Evolutionary conservation across 2,888 invertebrate species (phyloP).

Genomic region (Caenorhabditis auriculariae): DNA sequence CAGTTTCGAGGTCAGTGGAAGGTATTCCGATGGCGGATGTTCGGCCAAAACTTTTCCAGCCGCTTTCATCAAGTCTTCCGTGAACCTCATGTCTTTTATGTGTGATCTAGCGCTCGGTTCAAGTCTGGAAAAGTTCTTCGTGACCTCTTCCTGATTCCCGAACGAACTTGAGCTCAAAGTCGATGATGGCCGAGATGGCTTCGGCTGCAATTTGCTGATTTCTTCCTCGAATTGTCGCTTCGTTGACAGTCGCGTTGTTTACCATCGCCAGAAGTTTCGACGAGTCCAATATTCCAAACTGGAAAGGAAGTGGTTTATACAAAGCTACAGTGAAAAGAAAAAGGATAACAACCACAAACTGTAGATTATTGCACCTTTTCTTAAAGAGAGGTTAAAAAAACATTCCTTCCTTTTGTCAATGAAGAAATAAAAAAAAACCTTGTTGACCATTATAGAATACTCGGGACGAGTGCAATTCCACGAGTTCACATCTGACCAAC

Average conservation of each 20-base stretch:
- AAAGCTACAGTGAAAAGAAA: not conserved
- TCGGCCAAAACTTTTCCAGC: slow-evolving; percentile 33
- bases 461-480: slow-evolving; percentile 55
- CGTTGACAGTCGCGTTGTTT: slow-evolving; percentile 35
- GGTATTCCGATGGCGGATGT: slow-evolving; percentile 40
- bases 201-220: slow-evolving; percentile 43
- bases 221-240: slow-evolving; percentile 28
- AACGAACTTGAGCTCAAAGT: slow-evolving; percentile 21
- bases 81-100: slow-evolving; percentile 34
- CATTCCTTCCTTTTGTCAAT: not conserved
- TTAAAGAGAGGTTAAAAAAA: not conserved
- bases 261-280: slow-evolving; percentile 30
- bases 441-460: slow-evolving; percentile 40
- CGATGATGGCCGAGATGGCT: slow-evolving; percentile 30
- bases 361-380: not conserved
- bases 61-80: slow-evolving; percentile 21
- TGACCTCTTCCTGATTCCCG: not conserved
- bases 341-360: not conserved
- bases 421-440: slow-evolving; percentile 5
- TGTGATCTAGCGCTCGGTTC: slow-evolving; percentile 11
- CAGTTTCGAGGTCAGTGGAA: slow-evolving; percentile 26
- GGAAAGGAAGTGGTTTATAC: not conserved
- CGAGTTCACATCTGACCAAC: slow-evolving; percentile 48
- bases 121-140: too few relatives aligned
- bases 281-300: slow-evolving; percentile 38